phyloP scores from a whole-genome alignment of 1,140 invertebrate genomes.

The Oscheius sp. region DNA sequence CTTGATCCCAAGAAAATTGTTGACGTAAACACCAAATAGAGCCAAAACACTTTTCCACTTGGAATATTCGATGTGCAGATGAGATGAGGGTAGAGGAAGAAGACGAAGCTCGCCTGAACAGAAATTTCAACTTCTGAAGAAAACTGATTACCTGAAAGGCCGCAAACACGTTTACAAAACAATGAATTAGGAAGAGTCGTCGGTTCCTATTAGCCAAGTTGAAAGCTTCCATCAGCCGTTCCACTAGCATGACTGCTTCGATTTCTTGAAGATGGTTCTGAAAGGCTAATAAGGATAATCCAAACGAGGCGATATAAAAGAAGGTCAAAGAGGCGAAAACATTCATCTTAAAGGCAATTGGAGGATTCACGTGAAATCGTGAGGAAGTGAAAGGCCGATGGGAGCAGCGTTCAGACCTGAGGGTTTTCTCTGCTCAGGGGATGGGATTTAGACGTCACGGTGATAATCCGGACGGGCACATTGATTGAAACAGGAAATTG shows the following conservation, averaged over 20 bases:
- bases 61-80: neutral
- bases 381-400: no score
- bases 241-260: neutral
- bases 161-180: neutral
- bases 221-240: neutral
- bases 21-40: neutral
- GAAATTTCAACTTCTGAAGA: neutral
- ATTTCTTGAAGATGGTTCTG: no score
- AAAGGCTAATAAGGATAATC: no score
- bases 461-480: no score
- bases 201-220: neutral
- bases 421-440: no score
- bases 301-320: no score
- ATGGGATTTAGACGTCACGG: no score
- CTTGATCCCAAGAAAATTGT: neutral
- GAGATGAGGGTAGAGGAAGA: neutral
- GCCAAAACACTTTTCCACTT: conserved; percentile 2
- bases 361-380: no score
- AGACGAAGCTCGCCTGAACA: neutral
- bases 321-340: no score
- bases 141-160: neutral
- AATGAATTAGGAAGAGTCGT: neutral
- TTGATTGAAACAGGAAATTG: no score
- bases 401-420: no score
- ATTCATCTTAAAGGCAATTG: no score